These are phyloP conservation scores for Spodoptera littoralis DNA, from an alignment of 2,888 invertebrate genomes.

Conservation along the genomic window DNA sequence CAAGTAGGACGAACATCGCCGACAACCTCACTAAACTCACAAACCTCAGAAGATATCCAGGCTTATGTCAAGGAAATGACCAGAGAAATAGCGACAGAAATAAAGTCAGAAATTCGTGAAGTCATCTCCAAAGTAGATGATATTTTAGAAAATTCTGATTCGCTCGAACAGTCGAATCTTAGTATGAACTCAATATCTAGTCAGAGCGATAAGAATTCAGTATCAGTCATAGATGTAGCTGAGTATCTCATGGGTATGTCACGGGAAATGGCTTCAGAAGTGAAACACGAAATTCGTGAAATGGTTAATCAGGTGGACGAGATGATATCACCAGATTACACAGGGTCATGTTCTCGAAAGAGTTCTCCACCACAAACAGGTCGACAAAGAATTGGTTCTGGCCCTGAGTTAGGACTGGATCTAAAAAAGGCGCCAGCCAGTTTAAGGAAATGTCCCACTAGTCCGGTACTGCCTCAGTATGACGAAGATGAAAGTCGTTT, in stretches of 20 bases:
- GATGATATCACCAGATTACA: slow-evolving; percentile 88
- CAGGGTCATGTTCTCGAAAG: slow-evolving; percentile 74
- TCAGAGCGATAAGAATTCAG: slow-evolving; percentile 91
- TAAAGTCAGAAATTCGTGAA: slow-evolving; percentile 94
- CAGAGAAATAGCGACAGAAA: slow-evolving; percentile 93
- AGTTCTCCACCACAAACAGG: slow-evolving; percentile 84
- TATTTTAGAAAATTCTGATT: slow-evolving; percentile 92
- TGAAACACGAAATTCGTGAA: slow-evolving; percentile 93
- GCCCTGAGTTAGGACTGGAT: slow-evolving; percentile 82
- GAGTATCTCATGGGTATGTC: slow-evolving; percentile 94
- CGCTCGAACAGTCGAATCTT: slow-evolving; percentile 86
- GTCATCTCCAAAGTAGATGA: slow-evolving; percentile 94
- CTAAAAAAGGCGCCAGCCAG: slow-evolving; percentile 70
- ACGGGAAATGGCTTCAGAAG: slow-evolving; percentile 93
- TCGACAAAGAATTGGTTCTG: slow-evolving; percentile 80
- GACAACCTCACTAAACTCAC: slow-evolving; percentile 85
- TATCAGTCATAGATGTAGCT: slow-evolving; percentile 93
- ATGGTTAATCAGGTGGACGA: slow-evolving; percentile 93
- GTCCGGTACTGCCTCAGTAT: slow-evolving; percentile 81
- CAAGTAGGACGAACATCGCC: slow-evolving; percentile 88
- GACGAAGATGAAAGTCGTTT: slow-evolving; percentile 75
- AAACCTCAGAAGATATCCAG: slow-evolving; percentile 91
- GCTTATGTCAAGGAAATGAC: slow-evolving; percentile 94
- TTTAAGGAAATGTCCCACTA: slow-evolving; percentile 84
- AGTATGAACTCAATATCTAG: slow-evolving; percentile 88